phyloP scores from a whole-genome alignment of 1,140 invertebrate genomes.

The Littorina saxatilis region DNA sequence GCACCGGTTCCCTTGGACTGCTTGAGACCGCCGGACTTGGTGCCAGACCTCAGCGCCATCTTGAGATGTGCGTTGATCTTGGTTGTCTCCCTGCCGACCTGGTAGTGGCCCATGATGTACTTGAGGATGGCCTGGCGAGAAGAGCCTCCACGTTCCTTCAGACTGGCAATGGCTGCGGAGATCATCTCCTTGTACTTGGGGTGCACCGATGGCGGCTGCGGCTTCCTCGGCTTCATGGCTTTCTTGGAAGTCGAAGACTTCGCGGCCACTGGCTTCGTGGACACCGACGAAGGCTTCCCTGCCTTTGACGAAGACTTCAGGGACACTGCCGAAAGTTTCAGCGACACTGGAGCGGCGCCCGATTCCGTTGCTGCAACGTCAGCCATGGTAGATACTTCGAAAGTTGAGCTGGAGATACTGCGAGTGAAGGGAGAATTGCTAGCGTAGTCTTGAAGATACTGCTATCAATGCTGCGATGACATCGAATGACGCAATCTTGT shows the following conservation, averaged over 20 bases:
- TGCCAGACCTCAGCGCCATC: conserved; percentile 63
- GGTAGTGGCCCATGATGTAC: conserved; percentile 71
- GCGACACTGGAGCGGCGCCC: conserved; percentile 1
- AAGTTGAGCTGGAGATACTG: too few species aligned
- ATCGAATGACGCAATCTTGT: not conserved
- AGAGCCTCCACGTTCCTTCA: conserved; percentile 67
- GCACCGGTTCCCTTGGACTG: conserved; percentile 73
- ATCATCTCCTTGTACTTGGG: conserved; percentile 63
- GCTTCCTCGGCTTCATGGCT: conserved; percentile 2
- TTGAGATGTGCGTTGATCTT: conserved; percentile 68
- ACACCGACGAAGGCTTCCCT: too few species aligned
- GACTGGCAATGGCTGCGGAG: conserved; percentile 44
- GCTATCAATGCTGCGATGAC: not conserved
- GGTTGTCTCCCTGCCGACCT: conserved; percentile 65
- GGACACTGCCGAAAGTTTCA: not conserved
- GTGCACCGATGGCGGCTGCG: conserved; percentile 49
- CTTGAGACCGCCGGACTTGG: conserved; percentile 65
- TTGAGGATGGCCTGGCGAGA: conserved; percentile 74
- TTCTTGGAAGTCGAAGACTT: not conserved
- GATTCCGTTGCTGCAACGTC: conserved; percentile 33
- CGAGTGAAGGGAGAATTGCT: not conserved
- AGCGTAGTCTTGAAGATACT: not conserved
- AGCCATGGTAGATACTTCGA: too few species aligned
- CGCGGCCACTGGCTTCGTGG: not conserved
- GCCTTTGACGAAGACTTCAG: too few species aligned